These are phyloP conservation scores for Chlorodrepanis virens DNA, from an alignment of 2,113 vertebrate species.

Conservation along the genomic window DNA sequence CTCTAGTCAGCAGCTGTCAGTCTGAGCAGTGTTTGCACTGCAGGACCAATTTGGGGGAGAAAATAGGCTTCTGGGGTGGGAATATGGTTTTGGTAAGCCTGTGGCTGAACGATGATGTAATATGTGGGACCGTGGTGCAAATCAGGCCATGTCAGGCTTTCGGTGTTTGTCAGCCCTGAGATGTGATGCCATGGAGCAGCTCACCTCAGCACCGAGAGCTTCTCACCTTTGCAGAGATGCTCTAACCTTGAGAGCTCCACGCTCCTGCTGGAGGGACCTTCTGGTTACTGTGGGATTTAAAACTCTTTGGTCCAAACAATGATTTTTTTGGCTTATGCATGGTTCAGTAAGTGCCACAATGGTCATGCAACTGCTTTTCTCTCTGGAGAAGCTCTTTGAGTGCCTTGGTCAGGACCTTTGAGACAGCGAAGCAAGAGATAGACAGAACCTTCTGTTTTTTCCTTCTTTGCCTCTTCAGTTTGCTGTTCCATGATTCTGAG, in stretches of 20 bases:
- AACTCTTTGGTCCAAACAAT: not conserved
- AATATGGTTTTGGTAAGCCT: not conserved
- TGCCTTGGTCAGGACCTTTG: not conserved
- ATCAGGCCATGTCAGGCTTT: not conserved
- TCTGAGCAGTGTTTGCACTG: not conserved
- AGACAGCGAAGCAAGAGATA: not conserved
- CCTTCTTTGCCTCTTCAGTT: not conserved
- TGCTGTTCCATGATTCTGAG: not conserved
- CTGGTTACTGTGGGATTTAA: not conserved
- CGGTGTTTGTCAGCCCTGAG: not conserved
- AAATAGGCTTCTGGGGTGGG: not conserved
- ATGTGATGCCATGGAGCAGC: not conserved
- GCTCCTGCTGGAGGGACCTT: not conserved
- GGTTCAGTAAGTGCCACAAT: not conserved
- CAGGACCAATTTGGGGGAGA: not conserved
- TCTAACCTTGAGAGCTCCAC: not conserved
- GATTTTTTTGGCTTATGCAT: not conserved
- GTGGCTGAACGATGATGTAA: accelerated
- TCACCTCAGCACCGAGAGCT: not conserved
- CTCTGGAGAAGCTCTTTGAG: not conserved
- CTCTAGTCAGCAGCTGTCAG: not conserved
- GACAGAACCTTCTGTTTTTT: not conserved
- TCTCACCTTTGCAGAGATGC: not conserved
- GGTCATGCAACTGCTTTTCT: accelerated
- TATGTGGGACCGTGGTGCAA: not conserved